Evolutionary conservation across 1,140 invertebrate genomes (phyloP).

Genomic region (Danaus melanippus): DNA sequence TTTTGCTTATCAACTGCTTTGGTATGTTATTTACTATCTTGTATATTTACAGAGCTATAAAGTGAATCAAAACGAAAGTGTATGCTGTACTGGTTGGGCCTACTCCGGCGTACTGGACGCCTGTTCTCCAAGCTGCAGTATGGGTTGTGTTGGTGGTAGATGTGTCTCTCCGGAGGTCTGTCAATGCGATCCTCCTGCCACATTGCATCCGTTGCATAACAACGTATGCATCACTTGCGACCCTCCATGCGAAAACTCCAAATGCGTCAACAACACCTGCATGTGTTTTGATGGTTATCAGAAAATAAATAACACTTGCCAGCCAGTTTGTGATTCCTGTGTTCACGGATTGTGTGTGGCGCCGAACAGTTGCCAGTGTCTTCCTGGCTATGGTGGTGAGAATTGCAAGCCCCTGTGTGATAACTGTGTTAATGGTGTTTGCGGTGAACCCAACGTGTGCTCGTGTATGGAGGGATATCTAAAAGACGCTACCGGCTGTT

Average conservation of each 20-base stretch:
- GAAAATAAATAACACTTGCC: conserved; percentile 25
- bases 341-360: conserved; percentile 16
- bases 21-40: too few species aligned
- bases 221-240: conserved; percentile 65
- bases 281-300: conserved; percentile 28
- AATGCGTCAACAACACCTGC: conserved; percentile 38
- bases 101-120: conserved; percentile 38
- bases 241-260: conserved; percentile 62
- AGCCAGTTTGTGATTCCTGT: conserved; percentile 17
- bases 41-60: conserved; percentile 31
- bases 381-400: conserved; percentile 20
- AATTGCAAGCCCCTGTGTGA: conserved; percentile 22
- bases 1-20: too few species aligned
- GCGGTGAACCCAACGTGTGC: conserved; percentile 17
- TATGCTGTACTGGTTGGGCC: conserved; percentile 36
- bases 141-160: conserved; percentile 71
- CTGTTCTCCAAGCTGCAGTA: conserved; percentile 70
- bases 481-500: conserved; percentile 14
- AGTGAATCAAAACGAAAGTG: conserved; percentile 26
- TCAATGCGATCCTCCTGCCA: conserved; percentile 48
- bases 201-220: conserved; percentile 26
- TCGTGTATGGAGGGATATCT: conserved; percentile 18
- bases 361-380: conserved; percentile 25
- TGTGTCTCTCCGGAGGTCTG: conserved; percentile 74
- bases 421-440: conserved; percentile 22